A percentile compares a stretch with the other conserved stretches of the same genome.
phyloP scores from a whole-genome alignment of 2,113 vertebrate genomes.

The Prunella fulvescens region DNA sequence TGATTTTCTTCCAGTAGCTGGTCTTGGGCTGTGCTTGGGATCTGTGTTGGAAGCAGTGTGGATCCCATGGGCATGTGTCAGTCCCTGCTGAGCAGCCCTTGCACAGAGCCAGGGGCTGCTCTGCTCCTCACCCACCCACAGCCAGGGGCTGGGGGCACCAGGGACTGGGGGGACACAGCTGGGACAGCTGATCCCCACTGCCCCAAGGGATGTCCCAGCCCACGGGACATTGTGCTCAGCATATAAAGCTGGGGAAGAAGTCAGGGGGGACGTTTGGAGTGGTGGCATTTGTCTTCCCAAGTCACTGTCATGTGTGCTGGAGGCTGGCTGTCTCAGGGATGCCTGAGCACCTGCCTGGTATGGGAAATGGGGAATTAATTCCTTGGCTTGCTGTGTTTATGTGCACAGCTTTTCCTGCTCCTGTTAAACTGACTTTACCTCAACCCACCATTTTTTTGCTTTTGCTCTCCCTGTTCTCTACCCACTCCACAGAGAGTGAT shows the following conservation, averaged over 20 bases:
- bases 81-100: background rate
- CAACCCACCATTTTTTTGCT: fast-evolving
- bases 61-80: background rate
- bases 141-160: background rate
- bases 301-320: fast-evolving
- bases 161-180: background rate
- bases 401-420: background rate
- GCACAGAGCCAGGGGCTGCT: background rate
- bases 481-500: fast-evolving
- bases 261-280: fast-evolving
- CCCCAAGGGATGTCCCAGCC: background rate
- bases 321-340: background rate
- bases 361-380: background rate
- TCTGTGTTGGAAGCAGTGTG: background rate
- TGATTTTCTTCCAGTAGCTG: background rate
- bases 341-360: background rate
- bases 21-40: background rate
- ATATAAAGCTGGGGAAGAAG: background rate
- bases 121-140: background rate
- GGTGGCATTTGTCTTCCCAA: background rate
- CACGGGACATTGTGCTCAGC: fast-evolving
- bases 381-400: background rate
- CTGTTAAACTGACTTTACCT: background rate
- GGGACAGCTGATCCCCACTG: background rate
- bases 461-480: background rate